Base-by-base conservation (phyloP, 2,888 invertebrate genomes). In the Idaea aversata region DNA sequence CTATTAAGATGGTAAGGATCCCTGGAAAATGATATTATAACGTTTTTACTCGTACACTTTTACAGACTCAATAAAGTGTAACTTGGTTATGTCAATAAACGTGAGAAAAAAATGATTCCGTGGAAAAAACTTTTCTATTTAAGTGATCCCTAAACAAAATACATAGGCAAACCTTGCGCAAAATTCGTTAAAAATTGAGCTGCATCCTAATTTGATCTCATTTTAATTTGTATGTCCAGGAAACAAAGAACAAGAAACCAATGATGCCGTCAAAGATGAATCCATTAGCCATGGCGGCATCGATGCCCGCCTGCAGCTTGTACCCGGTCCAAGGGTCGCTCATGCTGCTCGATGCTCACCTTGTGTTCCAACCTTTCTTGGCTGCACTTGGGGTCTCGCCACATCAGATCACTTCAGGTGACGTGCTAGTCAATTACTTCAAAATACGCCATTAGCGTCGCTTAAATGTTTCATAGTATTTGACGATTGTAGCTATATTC, bases 361-460 rank as follows among this genome's bases (percentile, higher is more conserved):
- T 98, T 62, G 98, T 98, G 78, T 98, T 98, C 88, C 98, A 98
- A 85, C 98, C 99, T 0, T 94, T 99, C 76, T 93, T 99, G 15
- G 95, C 97, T 0, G 97, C 97, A 68, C 93, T 99, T 47, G 98
- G 98, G 1, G 97, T 99, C 0, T 98, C 96, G 7, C 98, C 97
- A 2, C 96, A 97, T 78, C 97, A 98, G 89, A 95, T 98, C 82
- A 90, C 91, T 0, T 88, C 89, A 72, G 59, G 59, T 59, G 6
- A 59, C 25, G 25, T 47, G 13, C 47, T 47, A 47, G 47, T 3
- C 25, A 25, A 25, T 7, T 57, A 57, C 57, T 15, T 13, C 15
- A 3, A 3, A 15, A 57, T 57, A 57, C 15, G 57, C 57, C 57
- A 7, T 13, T 3, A 58, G n/a, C 58, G 58, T 57, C 15, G 57